phyloP scores from a whole-genome alignment of 2,888 invertebrate species.

The Microctonus hyperodae region DNA sequence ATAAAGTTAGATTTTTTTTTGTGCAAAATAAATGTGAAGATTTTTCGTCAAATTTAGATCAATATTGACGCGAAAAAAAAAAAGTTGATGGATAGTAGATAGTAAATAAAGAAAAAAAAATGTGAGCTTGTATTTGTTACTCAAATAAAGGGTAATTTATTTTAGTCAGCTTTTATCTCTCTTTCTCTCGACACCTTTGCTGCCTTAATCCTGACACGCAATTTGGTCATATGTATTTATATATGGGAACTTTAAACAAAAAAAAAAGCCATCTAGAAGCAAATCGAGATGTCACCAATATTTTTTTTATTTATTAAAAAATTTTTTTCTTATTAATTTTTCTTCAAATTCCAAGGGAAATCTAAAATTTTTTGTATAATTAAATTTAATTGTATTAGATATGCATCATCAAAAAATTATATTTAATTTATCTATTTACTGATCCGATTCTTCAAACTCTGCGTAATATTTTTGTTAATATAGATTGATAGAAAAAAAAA shows the following conservation, averaged over 20 bases:
- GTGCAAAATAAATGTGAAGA: neutral
- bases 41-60: neutral
- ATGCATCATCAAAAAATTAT: no score
- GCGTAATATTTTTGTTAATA: slow-evolving; percentile 1
- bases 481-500: slow-evolving; percentile 9
- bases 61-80: neutral
- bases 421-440: neutral
- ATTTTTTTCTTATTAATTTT: neutral
- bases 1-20: neutral
- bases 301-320: neutral
- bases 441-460: neutral
- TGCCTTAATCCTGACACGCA: slow-evolving; percentile 42
- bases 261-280: neutral
- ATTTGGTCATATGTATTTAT: slow-evolving; percentile 8
- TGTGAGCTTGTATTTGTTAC: slow-evolving; percentile 53
- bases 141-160: slow-evolving; percentile 54
- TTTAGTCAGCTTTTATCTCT: slow-evolving; percentile 50
- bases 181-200: slow-evolving; percentile 47
- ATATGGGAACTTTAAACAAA: neutral
- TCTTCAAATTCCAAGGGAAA: neutral
- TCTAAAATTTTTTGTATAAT: neutral
- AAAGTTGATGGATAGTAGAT: slow-evolving; percentile 17
- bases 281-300: neutral
- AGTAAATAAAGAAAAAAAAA: slow-evolving; percentile 31
- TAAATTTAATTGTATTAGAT: neutral